These are phyloP conservation scores for Platyrinchus mystaceus DNA, from an alignment of 2,797 vertebrate genomes.

Conservation along the genomic window DNA sequence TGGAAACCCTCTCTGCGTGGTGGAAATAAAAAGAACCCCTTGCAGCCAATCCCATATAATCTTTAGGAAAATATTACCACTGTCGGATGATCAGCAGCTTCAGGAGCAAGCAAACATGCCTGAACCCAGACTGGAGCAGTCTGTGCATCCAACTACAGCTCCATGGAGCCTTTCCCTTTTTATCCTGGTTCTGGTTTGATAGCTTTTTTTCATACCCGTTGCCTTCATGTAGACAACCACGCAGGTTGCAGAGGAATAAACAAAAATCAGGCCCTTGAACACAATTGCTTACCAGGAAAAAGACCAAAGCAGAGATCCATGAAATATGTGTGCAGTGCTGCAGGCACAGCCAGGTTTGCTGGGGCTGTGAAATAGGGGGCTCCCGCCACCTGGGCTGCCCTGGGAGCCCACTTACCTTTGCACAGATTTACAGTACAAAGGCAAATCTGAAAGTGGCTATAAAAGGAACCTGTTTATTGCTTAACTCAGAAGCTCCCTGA, in stretches of 20 bases:
- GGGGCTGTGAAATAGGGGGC: accelerated
- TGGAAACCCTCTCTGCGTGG: neutral
- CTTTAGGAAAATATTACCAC: neutral
- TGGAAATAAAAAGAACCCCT: neutral
- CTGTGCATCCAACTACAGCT: neutral
- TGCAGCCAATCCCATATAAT: neutral
- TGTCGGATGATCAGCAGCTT: neutral
- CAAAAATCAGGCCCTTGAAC: neutral
- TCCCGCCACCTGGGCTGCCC: neutral
- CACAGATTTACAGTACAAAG: neutral
- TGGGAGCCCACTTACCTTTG: neutral
- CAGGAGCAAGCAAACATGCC: neutral
- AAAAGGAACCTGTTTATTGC: neutral
- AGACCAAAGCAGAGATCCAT: neutral
- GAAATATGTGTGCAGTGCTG: accelerated
- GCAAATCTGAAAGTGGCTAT: neutral
- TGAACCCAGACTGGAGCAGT: neutral
- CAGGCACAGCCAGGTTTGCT: neutral
- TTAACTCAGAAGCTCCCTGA: neutral
- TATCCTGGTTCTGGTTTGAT: neutral
- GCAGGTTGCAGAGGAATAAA: neutral
- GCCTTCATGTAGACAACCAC: neutral
- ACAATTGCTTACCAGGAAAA: neutral
- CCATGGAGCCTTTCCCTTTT: neutral
- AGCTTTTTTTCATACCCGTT: neutral